A percentile compares a stretch with the other conserved stretches of the same genome.
Conservation (phyloP, 2,113 vertebrate genomes). For the Scytalopus superciliaris region DNA sequence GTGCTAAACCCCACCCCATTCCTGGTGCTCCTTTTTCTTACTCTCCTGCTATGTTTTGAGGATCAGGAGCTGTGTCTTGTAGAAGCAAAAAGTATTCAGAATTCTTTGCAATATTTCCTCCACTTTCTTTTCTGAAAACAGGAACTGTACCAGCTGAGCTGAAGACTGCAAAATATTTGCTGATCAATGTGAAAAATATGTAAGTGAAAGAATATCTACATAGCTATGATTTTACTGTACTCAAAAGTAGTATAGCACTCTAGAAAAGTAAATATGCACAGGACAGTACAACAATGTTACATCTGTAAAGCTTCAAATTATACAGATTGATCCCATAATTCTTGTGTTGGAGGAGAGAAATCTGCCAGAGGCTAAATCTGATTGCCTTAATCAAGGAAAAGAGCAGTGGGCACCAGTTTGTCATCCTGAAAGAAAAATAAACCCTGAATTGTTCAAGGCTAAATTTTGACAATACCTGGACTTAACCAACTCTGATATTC, state of each 20-base stretch:
- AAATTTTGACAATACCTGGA: not conserved
- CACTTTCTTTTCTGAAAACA: not conserved
- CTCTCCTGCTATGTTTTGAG: not conserved
- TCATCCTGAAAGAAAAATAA: not conserved
- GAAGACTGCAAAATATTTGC: not conserved
- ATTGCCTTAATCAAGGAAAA: not conserved
- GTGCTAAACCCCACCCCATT: too few species aligned
- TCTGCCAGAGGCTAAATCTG: not conserved
- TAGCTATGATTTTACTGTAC: not conserved
- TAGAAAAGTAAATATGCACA: not conserved
- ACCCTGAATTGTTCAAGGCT: not conserved
- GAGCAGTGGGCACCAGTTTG: not conserved
- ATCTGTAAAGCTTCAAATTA: not conserved
- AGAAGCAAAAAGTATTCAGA: not conserved
- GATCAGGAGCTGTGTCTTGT: not conserved
- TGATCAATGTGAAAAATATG: not conserved
- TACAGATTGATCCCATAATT: not conserved
- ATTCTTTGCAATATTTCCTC: not conserved
- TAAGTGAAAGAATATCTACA: not conserved
- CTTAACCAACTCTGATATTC: not conserved
- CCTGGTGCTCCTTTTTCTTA: not conserved
- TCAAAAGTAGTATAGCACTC: not conserved
- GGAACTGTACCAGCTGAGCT: not conserved
- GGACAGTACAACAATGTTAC: not conserved
- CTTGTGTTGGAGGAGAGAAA: not conserved